A percentile compares a stretch with the other conserved stretches of the same genome.
These are phyloP conservation scores for Parauchenoglanis ngamensis DNA, from an alignment of 2,797 vertebrate genomes.

Conservation along the genomic window DNA sequence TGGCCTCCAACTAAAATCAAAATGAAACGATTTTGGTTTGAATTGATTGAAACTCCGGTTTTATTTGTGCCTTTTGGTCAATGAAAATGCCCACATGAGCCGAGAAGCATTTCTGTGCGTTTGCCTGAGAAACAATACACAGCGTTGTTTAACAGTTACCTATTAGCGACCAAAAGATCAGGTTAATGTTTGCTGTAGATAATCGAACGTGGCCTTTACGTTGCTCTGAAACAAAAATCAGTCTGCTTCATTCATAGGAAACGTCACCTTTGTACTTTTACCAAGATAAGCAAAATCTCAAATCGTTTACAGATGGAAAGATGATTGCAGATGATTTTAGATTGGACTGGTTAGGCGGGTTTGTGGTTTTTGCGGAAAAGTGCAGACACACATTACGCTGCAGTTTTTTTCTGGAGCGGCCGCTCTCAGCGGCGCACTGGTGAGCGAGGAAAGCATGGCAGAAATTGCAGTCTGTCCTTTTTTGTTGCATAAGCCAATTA, in stretches of 20 bases:
- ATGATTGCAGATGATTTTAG: neutral
- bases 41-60: neutral
- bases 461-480: constrained; percentile 17
- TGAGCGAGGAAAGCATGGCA: neutral
- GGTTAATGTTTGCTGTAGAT: constrained; percentile 52
- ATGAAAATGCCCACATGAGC: neutral
- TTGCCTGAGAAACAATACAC: constrained; percentile 4
- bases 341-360: neutral
- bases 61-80: neutral
- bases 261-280: constrained; percentile 6
- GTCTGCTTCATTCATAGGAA: neutral
- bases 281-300: neutral
- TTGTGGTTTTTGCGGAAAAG: neutral
- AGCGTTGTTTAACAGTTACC: constrained; percentile 35
- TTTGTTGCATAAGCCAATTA: constrained; percentile 38
- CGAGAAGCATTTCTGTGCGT: neutral
- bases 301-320: neutral
- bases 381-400: neutral
- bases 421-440: neutral
- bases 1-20: too few relatives aligned
- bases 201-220: neutral
- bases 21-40: neutral
- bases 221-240: neutral
- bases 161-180: constrained; percentile 46
- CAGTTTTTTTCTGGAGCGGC: neutral